A percentile compares a stretch with the other conserved stretches of the same genome.
Conservation (phyloP, 2,113 vertebrate genomes). For the Phrynosoma platyrhinos region DNA sequence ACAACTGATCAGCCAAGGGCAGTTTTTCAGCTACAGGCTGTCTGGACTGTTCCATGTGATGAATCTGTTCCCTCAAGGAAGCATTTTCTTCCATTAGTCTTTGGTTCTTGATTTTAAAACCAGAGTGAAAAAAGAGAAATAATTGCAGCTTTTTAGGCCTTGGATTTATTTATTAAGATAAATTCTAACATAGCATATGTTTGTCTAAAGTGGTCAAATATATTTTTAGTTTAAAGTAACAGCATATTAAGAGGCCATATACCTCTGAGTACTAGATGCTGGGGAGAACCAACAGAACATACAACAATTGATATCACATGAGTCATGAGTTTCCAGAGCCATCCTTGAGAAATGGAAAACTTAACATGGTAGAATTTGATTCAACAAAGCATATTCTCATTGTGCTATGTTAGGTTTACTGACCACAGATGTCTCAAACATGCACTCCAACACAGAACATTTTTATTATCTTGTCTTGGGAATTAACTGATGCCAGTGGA, state of each 20-base stretch:
- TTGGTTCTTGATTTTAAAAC: constrained; percentile 75
- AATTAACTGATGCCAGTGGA: not conserved
- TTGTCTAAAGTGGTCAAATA: not conserved
- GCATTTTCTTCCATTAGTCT: constrained; percentile 76
- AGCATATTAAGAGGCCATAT: not conserved
- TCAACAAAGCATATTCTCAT: not conserved
- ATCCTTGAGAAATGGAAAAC: not conserved
- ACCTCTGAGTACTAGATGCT: not conserved
- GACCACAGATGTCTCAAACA: not conserved
- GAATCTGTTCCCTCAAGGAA: constrained; percentile 65
- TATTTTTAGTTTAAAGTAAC: not conserved
- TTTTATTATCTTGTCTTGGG: not conserved
- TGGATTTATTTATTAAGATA: not conserved
- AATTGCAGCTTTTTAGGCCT: constrained; percentile 1
- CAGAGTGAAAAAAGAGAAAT: constrained; percentile 25
- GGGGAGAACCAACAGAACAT: not conserved
- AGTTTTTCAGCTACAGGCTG: constrained; percentile 75
- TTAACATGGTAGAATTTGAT: not conserved
- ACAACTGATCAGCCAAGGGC: constrained; percentile 83
- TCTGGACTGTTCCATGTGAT: constrained; percentile 62
- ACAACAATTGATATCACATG: not conserved
- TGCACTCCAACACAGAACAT: not conserved
- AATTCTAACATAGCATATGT: not conserved
- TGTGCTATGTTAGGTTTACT: not conserved
- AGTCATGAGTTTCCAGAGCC: not conserved